Evolutionary conservation across 2,113 vertebrate species (phyloP).

Genomic region (Eolophus roseicapilla): DNA sequence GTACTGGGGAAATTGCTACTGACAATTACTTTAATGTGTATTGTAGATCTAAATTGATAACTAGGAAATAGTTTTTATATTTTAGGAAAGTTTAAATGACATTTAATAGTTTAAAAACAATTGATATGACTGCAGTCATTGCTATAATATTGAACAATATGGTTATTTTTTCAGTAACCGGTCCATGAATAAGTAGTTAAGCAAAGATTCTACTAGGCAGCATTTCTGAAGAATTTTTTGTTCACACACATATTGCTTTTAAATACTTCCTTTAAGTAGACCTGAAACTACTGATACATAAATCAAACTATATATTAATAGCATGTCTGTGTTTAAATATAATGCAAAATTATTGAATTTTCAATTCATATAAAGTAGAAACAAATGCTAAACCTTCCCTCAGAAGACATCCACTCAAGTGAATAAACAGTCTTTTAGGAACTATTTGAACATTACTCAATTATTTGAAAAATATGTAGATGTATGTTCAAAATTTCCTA

Average conservation of each 20-base stretch:
- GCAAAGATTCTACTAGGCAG: not conserved
- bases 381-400: not conserved
- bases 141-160: not conserved
- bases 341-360: not conserved
- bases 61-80: not conserved
- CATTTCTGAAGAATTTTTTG: not conserved
- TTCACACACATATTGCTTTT: not conserved
- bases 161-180: not conserved
- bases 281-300: not conserved
- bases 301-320: not conserved
- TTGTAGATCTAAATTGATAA: not conserved
- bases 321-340: not conserved
- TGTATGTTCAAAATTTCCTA: not conserved
- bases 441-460: not conserved
- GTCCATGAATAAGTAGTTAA: not conserved
- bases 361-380: not conserved
- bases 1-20: not conserved
- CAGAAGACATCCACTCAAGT: not conserved
- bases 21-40: not conserved
- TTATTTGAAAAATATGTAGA: not conserved
- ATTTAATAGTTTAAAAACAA: not conserved
- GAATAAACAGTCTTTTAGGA: not conserved
- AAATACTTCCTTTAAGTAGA: not conserved
- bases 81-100: not conserved
- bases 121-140: not conserved